Percentiles rank a stretch among this genome's conserved stretches.
These are phyloP conservation scores for Cyprichromis sp. DNA, from an alignment of 2,113 vertebrate species.

Conservation along the genomic window DNA sequence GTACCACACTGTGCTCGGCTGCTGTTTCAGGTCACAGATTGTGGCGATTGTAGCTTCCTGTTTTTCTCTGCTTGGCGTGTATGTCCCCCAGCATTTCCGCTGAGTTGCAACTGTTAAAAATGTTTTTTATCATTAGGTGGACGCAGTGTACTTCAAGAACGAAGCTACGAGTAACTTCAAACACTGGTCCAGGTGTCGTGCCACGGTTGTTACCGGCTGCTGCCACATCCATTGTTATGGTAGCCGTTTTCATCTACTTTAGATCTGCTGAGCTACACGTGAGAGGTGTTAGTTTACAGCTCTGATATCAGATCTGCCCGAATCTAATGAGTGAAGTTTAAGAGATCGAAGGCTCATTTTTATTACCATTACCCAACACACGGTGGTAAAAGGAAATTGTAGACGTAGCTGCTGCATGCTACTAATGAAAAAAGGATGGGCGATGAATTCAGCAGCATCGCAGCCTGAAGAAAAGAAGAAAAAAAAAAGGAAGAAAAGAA, in stretches of 20 bases:
- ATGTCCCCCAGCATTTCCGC: background rate
- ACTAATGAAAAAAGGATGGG: background rate
- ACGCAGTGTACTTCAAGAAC: background rate
- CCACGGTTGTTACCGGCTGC: background rate
- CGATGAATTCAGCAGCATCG: background rate
- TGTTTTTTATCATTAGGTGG: background rate
- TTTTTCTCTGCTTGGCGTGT: background rate
- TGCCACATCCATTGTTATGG: background rate
- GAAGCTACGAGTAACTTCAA: background rate
- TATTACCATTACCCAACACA: background rate
- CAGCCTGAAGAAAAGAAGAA: background rate
- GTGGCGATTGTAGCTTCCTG: background rate
- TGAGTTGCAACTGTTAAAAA: background rate
- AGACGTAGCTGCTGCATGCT: background rate
- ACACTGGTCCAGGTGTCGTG: background rate
- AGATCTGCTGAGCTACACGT: background rate
- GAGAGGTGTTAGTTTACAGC: background rate
- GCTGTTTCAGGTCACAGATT: background rate
- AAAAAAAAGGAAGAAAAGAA: background rate
- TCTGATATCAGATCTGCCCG: rapidly evolving
- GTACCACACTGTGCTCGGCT: background rate
- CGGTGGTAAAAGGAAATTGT: background rate
- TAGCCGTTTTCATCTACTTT: background rate
- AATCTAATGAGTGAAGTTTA: background rate
- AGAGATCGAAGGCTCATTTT: background rate